Evolutionary conservation across 2,888 invertebrate genomes (phyloP), one percentile per base, ranked within the genome.

Genomic region (Aphidius colemani): DNA sequence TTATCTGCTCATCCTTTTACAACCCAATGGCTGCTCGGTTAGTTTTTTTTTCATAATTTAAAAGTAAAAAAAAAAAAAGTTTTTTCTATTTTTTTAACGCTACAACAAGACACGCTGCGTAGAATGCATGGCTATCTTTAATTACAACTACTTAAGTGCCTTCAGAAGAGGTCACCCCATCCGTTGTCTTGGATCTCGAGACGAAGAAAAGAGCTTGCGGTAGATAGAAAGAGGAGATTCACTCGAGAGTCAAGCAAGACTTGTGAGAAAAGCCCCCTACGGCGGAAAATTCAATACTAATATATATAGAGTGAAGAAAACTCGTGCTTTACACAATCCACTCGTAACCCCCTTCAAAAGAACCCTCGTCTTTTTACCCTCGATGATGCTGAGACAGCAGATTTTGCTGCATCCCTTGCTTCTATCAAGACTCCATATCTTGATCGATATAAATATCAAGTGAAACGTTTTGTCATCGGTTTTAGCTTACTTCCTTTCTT

Each of bases 141-240:
- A 78, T 78, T 77, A 75, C 73, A 70, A 69, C 69, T 73, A 74
- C 75, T 77, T 70, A 72, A 76, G 72, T 72, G 69, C 67, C 67
- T 64, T 66, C 30, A 43, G 3, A 30, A 30, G 30, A 30, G 30
- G 30, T 30, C 45, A 61, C 59, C 57, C 63, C 56, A 56, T 46
- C 46, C 8, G 51, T 59, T 45, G 51, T 13, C 60, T 61, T 60
- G 56, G 43, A 63, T 55, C 59, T 51, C 57, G 49, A 62, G 58
- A 30, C 30, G 30, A 30, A 30, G 30, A 30, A 53, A 48, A 62
- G 53, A 63, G 65, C 49, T 30, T 49, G 39, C 30, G 49, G 39
- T 9, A 59, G 46, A 46, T 50, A 59, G 11, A 51, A 50, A 49
- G 50, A 18, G 50, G 41, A 11, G 43, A 50, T 11, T n/a, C 40